Percentiles rank a stretch among this genome's conserved stretches.
Conservation (phyloP, 1,140 invertebrate genomes). For the Drosophila jambulina region DNA sequence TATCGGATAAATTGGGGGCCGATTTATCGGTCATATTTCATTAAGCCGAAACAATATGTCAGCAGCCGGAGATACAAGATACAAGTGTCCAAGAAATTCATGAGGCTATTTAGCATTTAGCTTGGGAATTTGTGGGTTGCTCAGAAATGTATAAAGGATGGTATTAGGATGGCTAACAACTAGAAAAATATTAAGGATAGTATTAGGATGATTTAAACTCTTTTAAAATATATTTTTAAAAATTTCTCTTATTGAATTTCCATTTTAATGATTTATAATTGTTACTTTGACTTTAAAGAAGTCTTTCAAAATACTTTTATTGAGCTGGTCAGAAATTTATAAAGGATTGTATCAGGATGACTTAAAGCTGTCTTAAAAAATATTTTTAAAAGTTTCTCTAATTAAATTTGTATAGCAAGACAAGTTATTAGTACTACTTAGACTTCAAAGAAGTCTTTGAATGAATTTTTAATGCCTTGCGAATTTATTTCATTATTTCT, state of each 20-base stretch:
- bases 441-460: neutral
- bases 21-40: conserved; percentile 28
- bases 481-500: neutral
- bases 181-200: neutral
- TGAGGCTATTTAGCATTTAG: neutral
- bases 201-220: neutral
- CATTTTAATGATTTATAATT: too few species aligned
- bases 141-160: neutral
- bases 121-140: neutral
- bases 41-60: conserved; percentile 3
- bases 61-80: conserved; percentile 5
- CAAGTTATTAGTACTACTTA: neutral
- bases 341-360: neutral
- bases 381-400: neutral
- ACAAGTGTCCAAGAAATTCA: neutral
- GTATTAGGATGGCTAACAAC: too few species aligned
- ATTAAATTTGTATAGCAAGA: neutral
- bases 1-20: conserved; percentile 12
- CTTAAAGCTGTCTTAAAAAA: too few species aligned
- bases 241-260: neutral
- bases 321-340: neutral
- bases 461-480: neutral
- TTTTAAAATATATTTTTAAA: neutral
- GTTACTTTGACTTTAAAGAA: too few species aligned
- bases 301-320: too few species aligned